A percentile compares a stretch with the other conserved stretches of the same genome.
phyloP scores from a whole-genome alignment of 2,797 vertebrate species.

The Schizopygopsis pylzovi region DNA sequence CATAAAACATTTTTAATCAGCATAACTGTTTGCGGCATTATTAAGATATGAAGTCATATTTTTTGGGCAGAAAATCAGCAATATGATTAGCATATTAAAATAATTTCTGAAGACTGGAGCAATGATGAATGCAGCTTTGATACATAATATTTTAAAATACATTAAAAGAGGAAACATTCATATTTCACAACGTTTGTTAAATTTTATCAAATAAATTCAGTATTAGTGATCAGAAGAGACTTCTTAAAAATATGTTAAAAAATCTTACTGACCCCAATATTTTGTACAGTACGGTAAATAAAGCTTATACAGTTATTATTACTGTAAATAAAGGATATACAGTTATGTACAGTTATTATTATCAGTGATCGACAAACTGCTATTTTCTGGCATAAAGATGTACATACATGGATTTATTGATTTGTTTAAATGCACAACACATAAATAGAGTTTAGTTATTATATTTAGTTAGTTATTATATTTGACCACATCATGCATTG shows the following conservation, averaged over 20 bases:
- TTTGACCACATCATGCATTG: neutral
- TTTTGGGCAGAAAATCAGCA: neutral
- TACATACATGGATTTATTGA: neutral
- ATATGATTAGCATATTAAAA: neutral
- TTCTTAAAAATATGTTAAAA: neutral
- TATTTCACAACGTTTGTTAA: neutral
- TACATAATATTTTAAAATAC: no score
- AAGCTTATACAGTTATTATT: no score
- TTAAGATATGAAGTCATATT: neutral
- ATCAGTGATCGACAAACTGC: neutral
- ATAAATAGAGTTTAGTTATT: no score
- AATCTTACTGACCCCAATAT: neutral
- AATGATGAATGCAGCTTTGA: neutral
- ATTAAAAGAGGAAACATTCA: no score
- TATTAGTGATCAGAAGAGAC: neutral
- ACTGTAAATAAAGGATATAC: neutral
- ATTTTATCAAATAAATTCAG: neutral
- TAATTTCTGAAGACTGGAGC: neutral
- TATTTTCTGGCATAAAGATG: neutral
- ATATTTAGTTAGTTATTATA: neutral
- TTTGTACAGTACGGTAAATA: neutral
- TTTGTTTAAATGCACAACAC: neutral
- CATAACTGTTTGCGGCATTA: neutral
- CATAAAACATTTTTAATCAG: neutral
- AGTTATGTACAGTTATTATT: neutral